Evolutionary conservation across 2,113 vertebrate genomes (phyloP).

Genomic region (Junco hyemalis): DNA sequence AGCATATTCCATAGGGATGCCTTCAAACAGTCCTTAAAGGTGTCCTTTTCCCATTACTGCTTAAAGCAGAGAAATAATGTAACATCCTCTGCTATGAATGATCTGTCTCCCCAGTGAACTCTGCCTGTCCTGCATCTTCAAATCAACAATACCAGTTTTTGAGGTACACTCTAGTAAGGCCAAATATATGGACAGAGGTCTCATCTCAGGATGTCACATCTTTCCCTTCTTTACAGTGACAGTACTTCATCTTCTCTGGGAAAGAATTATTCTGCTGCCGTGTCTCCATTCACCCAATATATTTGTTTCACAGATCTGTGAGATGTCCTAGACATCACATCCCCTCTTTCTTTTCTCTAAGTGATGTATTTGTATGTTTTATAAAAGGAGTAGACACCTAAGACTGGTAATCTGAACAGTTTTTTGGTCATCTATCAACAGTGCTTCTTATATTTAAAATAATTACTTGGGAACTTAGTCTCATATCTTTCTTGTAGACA

Average conservation of each 20-base stretch:
- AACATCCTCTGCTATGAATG: neutral
- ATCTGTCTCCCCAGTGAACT: neutral
- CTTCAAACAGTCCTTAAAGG: neutral
- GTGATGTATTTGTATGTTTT: neutral
- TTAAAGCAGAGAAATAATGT: neutral
- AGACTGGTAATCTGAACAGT: neutral
- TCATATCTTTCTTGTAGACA: neutral
- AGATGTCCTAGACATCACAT: neutral
- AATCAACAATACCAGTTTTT: neutral
- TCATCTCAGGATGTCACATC: neutral
- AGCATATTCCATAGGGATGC: neutral
- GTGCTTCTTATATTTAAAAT: neutral
- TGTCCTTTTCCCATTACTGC: neutral
- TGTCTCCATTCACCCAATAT: neutral
- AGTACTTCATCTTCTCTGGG: neutral
- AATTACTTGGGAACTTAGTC: neutral
- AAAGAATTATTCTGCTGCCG: neutral
- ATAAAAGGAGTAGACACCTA: neutral
- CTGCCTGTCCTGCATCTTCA: neutral
- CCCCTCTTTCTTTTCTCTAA: neutral
- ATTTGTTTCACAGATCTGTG: neutral
- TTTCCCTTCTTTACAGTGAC: neutral
- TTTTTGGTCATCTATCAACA: neutral
- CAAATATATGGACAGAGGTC: neutral
- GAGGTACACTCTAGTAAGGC: neutral